A percentile compares a stretch with the other conserved stretches of the same genome.
These are phyloP conservation scores for Vandiemenella viatica DNA, from an alignment of 2,888 invertebrate species.

Conservation along the genomic window DNA sequence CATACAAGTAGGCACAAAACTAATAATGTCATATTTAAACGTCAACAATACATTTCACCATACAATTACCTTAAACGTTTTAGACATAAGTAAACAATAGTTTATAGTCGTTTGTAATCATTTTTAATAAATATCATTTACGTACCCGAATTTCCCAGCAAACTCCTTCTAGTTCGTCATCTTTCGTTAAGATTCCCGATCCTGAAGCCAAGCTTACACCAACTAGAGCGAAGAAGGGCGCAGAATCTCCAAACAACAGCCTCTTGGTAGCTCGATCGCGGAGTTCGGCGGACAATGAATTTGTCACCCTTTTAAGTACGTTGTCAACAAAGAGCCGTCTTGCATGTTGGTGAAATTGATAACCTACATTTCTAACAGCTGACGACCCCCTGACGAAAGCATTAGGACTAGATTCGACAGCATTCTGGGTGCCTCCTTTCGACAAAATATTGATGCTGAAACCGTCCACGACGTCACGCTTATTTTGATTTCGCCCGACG, in stretches of 20 bases:
- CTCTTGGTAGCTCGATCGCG: conserved; percentile 45
- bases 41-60: no score
- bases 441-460: conserved; percentile 18
- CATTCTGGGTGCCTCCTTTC: conserved; percentile 10
- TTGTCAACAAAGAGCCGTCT: conserved; percentile 51
- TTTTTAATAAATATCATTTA: no score
- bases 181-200: conserved; percentile 54
- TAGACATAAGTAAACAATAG: no score
- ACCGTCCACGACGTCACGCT: conserved; percentile 18
- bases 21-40: no score
- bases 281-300: conserved; percentile 44
- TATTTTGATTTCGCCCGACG: conserved; percentile 20
- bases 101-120: no score
- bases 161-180: conserved; percentile 61
- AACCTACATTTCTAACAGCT: conserved; percentile 27
- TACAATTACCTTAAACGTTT: no score
- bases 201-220: conserved; percentile 59
- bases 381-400: conserved; percentile 6
- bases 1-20: no score
- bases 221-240: conserved; percentile 57
- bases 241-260: conserved; percentile 50
- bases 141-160: conserved; percentile 60
- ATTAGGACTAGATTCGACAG: conserved; percentile 10
- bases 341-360: conserved; percentile 36
- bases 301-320: conserved; percentile 51